Percentiles rank a stretch among this genome's conserved stretches.
phyloP scores from a whole-genome alignment of 2,888 invertebrate species.

The Papilio protenor region DNA sequence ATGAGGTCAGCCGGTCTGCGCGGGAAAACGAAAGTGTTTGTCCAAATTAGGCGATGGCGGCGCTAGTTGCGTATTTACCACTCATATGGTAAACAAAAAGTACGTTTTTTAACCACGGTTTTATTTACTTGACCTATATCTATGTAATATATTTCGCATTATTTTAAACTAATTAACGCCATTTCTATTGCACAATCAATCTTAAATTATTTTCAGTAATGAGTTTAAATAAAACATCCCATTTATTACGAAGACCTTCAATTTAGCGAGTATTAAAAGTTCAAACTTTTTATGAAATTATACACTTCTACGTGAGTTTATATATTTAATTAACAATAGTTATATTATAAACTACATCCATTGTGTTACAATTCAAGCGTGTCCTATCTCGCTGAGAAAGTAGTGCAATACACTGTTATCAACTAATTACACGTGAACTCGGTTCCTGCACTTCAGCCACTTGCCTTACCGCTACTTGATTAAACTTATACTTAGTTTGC shows the following conservation, averaged over 20 bases:
- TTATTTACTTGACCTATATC: not conserved
- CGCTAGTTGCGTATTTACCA: constrained; percentile 17
- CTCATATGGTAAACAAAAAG: constrained; percentile 23
- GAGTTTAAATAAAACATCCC: not conserved
- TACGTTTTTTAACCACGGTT: not conserved
- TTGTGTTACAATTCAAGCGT: constrained; percentile 9
- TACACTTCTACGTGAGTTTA: too few species aligned
- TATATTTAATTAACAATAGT: not conserved
- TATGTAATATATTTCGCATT: not conserved
- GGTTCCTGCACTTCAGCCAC: constrained; percentile 10
- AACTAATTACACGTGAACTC: constrained; percentile 20
- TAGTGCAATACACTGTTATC: constrained; percentile 31
- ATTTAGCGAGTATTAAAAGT: not conserved
- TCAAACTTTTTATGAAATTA: not conserved
- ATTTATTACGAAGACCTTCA: not conserved
- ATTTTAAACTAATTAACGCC: too few species aligned
- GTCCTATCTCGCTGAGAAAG: constrained; percentile 26
- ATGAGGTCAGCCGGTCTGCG: constrained; percentile 41
- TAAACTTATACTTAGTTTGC: not conserved
- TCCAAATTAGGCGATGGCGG: constrained; percentile 32
- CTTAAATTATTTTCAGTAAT: not conserved
- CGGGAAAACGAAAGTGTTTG: constrained; percentile 36
- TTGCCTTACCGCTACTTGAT: not conserved
- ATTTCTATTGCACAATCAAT: too few species aligned
- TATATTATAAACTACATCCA: not conserved